A percentile compares a stretch with the other conserved stretches of the same genome.
These are phyloP conservation scores for Phocoena phocoena DNA, from an alignment of 2,113 vertebrate species.

Conservation along the genomic window DNA sequence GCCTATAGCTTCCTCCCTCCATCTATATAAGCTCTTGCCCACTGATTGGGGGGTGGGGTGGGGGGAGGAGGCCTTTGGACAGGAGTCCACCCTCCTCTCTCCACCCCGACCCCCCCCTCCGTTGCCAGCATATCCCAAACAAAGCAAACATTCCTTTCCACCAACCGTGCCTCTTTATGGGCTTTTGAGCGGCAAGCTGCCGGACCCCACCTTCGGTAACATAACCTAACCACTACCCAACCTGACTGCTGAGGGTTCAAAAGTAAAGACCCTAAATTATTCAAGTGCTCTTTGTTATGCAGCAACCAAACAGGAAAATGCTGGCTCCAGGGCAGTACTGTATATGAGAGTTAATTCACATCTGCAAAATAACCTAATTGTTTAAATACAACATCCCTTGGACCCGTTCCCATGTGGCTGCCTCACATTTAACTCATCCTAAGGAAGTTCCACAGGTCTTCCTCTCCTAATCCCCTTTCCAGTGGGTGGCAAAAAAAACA, in stretches of 20 bases:
- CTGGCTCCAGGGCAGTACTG: accelerated
- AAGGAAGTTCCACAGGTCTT: neutral
- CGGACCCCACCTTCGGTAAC: neutral
- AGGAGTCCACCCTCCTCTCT: neutral
- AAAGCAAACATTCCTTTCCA: neutral
- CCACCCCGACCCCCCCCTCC: too few species aligned
- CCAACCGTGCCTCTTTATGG: neutral
- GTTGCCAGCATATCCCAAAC: neutral
- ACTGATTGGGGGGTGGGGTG: neutral
- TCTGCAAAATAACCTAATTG: neutral
- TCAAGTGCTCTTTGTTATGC: neutral
- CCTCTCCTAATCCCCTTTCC: neutral
- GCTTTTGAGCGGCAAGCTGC: neutral
- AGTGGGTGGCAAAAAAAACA: neutral
- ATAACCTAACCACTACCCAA: neutral
- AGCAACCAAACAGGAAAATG: neutral
- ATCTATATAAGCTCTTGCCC: neutral
- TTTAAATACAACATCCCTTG: neutral
- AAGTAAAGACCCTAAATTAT: neutral
- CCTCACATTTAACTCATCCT: neutral
- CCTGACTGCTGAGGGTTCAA: neutral
- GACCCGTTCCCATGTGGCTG: neutral
- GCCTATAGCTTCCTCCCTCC: neutral
- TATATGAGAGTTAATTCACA: accelerated
- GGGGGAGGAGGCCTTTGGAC: neutral